Evolutionary conservation across 2,113 vertebrate genomes (phyloP).

Genomic region (Daboia siamensis): DNA sequence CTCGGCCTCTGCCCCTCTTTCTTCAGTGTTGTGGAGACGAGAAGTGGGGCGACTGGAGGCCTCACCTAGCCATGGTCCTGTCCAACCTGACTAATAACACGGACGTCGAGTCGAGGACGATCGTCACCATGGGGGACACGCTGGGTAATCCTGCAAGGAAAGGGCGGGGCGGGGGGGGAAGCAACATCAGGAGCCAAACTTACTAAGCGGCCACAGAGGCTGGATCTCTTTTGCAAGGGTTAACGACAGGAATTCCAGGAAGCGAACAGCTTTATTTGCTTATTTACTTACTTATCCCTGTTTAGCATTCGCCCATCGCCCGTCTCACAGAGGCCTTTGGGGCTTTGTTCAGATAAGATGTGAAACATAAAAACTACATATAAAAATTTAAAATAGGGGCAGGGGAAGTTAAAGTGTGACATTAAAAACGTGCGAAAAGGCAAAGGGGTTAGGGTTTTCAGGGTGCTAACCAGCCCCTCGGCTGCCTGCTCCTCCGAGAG

Average conservation of each 20-base stretch:
- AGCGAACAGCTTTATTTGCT: background rate
- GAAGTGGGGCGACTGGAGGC: slow-evolving; percentile 98
- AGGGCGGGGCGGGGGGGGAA: background rate
- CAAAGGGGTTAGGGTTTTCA: too few species aligned
- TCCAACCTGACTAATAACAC: slow-evolving; percentile 88
- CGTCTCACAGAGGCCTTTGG: too few species aligned
- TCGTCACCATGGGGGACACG: slow-evolving; percentile 95
- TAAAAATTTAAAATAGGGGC: background rate
- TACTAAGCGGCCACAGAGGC: background rate
- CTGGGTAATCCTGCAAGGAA: slow-evolving; percentile 75
- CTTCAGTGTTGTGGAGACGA: slow-evolving; percentile 94
- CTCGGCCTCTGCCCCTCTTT: slow-evolving; percentile 17
- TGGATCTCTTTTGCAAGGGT: background rate
- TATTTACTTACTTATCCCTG: background rate
- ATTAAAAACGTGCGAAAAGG: too few species aligned
- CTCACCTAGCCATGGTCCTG: slow-evolving; percentile 95
- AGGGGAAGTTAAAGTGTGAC: background rate
- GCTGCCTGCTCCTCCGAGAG: too few species aligned
- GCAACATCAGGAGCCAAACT: background rate
- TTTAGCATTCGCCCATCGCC: too few species aligned
- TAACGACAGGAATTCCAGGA: background rate
- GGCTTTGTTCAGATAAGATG: background rate
- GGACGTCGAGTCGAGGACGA: slow-evolving; percentile 88
- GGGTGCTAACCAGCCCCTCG: too few species aligned
- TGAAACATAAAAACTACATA: background rate